These are phyloP conservation scores for Adoxophyes honmai DNA, from an alignment of 1,140 invertebrate species.

Conservation along the genomic window DNA sequence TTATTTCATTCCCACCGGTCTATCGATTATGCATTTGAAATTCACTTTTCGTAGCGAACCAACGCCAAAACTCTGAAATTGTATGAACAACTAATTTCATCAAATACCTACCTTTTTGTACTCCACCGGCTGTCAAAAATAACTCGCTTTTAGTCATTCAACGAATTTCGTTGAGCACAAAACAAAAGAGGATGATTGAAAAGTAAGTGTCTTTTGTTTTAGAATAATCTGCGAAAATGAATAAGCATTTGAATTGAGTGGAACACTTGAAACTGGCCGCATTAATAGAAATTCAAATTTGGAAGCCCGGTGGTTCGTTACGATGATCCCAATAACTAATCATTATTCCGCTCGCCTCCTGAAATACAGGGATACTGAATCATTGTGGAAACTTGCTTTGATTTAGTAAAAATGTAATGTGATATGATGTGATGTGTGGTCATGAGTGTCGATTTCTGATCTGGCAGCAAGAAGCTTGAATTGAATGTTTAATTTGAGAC, in stretches of 20 bases:
- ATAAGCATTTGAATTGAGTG: constrained; percentile 11
- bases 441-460: no score
- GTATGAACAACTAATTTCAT: no score
- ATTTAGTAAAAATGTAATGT: no score
- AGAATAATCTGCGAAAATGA: constrained; percentile 10
- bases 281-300: constrained; percentile 15
- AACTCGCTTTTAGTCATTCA: neutral
- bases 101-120: no score
- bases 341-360: neutral
- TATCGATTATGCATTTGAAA: neutral
- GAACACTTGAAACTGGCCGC: neutral
- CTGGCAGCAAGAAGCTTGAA: no score
- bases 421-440: no score
- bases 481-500: no score
- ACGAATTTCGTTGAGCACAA: neutral
- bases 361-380: neutral
- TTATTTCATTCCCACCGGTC: neutral
- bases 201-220: constrained; percentile 9
- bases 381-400: no score
- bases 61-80: no score
- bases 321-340: constrained; percentile 15
- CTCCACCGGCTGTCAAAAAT: no score
- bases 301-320: neutral
- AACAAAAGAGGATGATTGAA: constrained; percentile 1
- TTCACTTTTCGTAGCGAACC: no score